Conservation (phyloP, 2,888 invertebrate genomes). For the Macaria liturata region DNA sequence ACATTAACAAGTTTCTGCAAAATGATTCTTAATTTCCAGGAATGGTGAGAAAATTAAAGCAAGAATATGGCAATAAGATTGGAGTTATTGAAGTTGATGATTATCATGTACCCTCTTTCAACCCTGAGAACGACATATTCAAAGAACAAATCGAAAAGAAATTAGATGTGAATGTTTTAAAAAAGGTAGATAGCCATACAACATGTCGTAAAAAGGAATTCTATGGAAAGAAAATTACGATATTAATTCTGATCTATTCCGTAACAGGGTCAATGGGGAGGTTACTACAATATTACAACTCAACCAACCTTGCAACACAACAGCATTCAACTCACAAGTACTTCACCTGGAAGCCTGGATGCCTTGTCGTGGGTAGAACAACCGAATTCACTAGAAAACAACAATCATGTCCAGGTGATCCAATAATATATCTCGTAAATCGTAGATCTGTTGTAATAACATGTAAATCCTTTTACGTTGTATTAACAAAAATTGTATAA, state of each 20-base stretch:
- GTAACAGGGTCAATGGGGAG: slow-evolving; percentile 60
- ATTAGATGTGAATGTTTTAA: slow-evolving; percentile 85
- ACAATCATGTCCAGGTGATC: slow-evolving; percentile 46
- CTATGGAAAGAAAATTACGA: too few species aligned
- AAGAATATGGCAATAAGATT: slow-evolving; percentile 77
- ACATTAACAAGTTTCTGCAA: too few species aligned
- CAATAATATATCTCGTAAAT: too few species aligned
- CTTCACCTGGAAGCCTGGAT: slow-evolving; percentile 86
- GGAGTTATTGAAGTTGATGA: slow-evolving; percentile 78
- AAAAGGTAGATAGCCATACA: slow-evolving; percentile 41
- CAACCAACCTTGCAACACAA: slow-evolving; percentile 43
- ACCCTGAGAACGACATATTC: slow-evolving; percentile 70
- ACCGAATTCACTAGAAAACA: slow-evolving; percentile 27
- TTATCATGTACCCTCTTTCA: slow-evolving; percentile 73
- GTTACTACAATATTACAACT: slow-evolving; percentile 45
- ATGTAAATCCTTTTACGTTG: too few species aligned
- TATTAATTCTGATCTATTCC: too few species aligned
- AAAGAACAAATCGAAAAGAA: slow-evolving; percentile 81
- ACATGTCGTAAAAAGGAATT: too few species aligned
- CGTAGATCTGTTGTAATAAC: too few species aligned
- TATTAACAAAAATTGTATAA: too few species aligned
- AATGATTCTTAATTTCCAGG: slow-evolving; percentile 62
- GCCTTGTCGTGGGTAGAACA: slow-evolving; percentile 88
- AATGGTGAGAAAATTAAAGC: slow-evolving; percentile 86
- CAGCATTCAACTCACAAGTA: slow-evolving; percentile 85